Base-by-base conservation (phyloP, 2,113 vertebrate genomes). In the Bostrychus sinensis region DNA sequence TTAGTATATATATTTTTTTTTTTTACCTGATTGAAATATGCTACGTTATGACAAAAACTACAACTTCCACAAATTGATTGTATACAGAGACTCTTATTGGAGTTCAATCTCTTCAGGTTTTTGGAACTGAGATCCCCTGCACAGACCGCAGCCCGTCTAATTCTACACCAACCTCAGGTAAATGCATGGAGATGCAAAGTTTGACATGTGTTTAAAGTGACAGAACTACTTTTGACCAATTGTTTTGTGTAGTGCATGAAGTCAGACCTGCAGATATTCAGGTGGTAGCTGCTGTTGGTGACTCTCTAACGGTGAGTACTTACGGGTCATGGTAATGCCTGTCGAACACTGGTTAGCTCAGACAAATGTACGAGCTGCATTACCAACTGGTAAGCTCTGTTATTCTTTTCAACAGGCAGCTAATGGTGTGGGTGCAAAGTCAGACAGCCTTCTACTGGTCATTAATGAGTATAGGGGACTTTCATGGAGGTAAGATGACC, bases 211-310 rank as follows among this genome's bases (percentile, higher is more conserved):
- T 32, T 39, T n/a, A n/a, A n/a, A 0, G 25, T 51, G 22, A 7
- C 25, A 61, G 6, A 34, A 14, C 2, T 0, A 3, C 2, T n/a
- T 20, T 1, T 22, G 23, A 58, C 75, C 13, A 66, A 23, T 7
- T 63, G 30, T 65, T 0, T 19, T 57, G 81, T 91, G 13, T 75
- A 99, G 96, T 97, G 72, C 94, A 99, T 67, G 71, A 81, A 30
- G 88, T 99, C 73, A 92, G 90, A 79, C 96, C 97, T 32, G 95
- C 89, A 63, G 96, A 99, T 46, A 80, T 99, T 66, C 93, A 84
- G 70, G 83, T 98, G 38, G 89, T 98, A 79, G 96, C 94, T 39
- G 94, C 97, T 9, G 67, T 98, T 8, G 97, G 97, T 19, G 96
- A 98, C 78, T 96, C 96, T 51, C 50, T 97, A 32, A 98, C 95